A percentile compares a stretch with the other conserved stretches of the same genome.
Conservation (phyloP, 2,797 vertebrate genomes). For the Synanceia verrucosa region DNA sequence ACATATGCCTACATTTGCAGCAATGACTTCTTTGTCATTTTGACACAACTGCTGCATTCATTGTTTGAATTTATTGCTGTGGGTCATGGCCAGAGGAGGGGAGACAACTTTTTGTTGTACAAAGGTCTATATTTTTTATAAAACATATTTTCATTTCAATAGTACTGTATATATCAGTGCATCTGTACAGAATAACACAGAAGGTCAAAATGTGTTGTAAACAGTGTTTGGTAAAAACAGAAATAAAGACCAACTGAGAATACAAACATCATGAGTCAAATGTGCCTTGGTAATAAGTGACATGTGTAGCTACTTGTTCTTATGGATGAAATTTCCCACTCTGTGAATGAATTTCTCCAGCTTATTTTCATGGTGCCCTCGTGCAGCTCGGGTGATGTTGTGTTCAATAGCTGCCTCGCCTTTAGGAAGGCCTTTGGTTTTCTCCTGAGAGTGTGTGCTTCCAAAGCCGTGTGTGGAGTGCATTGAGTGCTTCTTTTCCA, state of each 20-base stretch:
- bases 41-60: not conserved
- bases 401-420: slow-evolving; percentile 58
- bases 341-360: slow-evolving; percentile 93
- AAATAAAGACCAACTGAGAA: slow-evolving; percentile 6
- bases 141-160: slow-evolving; percentile 10
- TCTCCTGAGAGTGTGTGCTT: slow-evolving; percentile 74
- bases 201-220: slow-evolving; percentile 45
- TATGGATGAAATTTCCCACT: slow-evolving; percentile 89
- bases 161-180: slow-evolving; percentile 30
- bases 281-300: slow-evolving; percentile 11
- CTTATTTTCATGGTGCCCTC: slow-evolving; percentile 90
- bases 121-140: not conserved
- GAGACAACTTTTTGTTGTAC: not conserved
- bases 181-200: slow-evolving; percentile 10
- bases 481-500: slow-evolving; percentile 77
- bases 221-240: slow-evolving; percentile 18
- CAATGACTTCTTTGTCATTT: slow-evolving; percentile 15
- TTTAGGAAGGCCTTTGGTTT: slow-evolving; percentile 75
- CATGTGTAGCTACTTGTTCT: slow-evolving; percentile 80
- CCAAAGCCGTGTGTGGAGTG: not conserved
- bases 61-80: not conserved
- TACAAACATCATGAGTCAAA: not conserved
- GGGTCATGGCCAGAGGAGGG: not conserved
- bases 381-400: slow-evolving; percentile 71
- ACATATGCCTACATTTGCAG: not conserved